A percentile compares a stretch with the other conserved stretches of the same genome.
Evolutionary conservation across 2,797 vertebrate species (phyloP).

Genomic region (Martes flavigula): DNA sequence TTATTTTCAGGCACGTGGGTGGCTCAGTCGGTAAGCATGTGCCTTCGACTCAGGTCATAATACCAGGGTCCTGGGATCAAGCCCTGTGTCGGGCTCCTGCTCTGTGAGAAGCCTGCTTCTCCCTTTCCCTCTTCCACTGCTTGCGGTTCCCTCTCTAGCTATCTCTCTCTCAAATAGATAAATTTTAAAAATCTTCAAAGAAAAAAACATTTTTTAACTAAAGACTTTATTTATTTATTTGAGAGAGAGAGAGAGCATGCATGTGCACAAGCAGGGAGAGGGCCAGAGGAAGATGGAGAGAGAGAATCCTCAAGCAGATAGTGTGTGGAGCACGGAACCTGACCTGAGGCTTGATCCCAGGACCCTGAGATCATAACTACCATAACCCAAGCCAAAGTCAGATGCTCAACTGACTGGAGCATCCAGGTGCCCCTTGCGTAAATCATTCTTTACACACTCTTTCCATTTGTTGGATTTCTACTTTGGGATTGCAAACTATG

Average conservation of each 20-base stretch:
- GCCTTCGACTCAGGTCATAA: too few relatives aligned
- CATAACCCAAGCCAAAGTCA: background rate
- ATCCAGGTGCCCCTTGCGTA: background rate
- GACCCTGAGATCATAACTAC: background rate
- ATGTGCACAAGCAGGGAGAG: background rate
- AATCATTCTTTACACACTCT: background rate
- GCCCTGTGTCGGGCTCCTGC: too few relatives aligned
- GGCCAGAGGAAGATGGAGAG: background rate
- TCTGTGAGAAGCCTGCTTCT: too few relatives aligned
- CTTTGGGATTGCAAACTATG: background rate
- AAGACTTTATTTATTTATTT: background rate
- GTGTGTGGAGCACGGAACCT: background rate
- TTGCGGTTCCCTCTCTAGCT: too few relatives aligned
- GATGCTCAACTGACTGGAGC: background rate
- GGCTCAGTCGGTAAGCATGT: too few relatives aligned
- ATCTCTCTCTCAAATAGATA: too few relatives aligned
- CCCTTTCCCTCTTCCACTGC: too few relatives aligned
- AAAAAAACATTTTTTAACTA: background rate
- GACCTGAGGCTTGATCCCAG: background rate
- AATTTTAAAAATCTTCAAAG: too few relatives aligned
- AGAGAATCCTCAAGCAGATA: background rate
- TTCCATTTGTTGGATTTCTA: background rate
- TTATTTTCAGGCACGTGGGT: too few relatives aligned
- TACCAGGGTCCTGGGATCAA: too few relatives aligned
- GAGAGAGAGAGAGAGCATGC: background rate